Base-by-base conservation (phyloP, 2,888 invertebrate genomes). In the Pycnomerus fuliginosus region DNA sequence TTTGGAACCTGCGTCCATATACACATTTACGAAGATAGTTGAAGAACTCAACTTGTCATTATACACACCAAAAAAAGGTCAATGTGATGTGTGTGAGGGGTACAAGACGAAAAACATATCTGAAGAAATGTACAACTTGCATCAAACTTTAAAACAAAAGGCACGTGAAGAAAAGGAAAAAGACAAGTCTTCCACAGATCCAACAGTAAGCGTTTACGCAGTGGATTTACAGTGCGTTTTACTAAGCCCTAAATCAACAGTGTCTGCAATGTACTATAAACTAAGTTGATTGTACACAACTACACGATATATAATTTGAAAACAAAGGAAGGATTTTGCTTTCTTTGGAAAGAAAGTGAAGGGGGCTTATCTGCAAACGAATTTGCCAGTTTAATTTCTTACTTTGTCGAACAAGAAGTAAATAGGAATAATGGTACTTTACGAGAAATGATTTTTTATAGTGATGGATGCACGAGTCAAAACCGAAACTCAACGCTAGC, bases 381-480 rank as follows among this genome's bases (percentile, higher is more conserved):
- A 12, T 29, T 23, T 5, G 41, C 41, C 2, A 8, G 33, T 4
- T 22, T 51, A 14, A 61, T 61, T 35, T 62, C 49, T 23, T 61
- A 61, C 29, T 62, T 50, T 39, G 25, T 54, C 16, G 62, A 57
- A 58, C 39, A 52, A 33, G 61, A 62, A 31, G 29, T 40, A 14
- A 50, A 55, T 29, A 55, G 52, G 10, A 12, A 24, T 24, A 24
- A 11, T 11, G 24, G 24, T 12, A 12, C 24, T 24, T 24, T 12
- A 24, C 10, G 12, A 24, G 2, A 24, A 24, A 12, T 24, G 3
- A 29, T 29, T 12, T n/a, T 29, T 12, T 29, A 29, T 7, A 29
- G 29, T 13, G 29, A 29, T 29, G 14, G 14, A 11, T 29, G 29
- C 29, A 29, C 13, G 13, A n/a, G n/a, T n/a, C 29, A 29, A 29